These are phyloP conservation scores for Pammene fasciana DNA, from an alignment of 2,888 invertebrate genomes.

Conservation along the genomic window DNA sequence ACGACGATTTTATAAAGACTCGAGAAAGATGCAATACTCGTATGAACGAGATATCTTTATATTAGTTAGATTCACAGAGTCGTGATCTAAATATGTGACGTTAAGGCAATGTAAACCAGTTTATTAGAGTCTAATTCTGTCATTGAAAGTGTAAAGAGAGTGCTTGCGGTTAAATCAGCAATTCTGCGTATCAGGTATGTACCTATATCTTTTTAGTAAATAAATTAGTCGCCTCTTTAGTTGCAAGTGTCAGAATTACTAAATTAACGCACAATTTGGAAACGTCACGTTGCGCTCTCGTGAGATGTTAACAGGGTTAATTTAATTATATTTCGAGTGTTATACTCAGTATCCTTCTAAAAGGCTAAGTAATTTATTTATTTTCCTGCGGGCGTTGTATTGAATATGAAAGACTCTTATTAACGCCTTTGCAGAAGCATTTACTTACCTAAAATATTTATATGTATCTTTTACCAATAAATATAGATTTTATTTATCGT, in stretches of 20 bases:
- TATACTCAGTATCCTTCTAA: conserved; percentile 39
- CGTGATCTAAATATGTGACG: conserved; percentile 74
- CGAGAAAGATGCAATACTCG: conserved; percentile 66
- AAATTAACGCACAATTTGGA: conserved; percentile 10
- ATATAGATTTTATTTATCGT: conserved; percentile 79
- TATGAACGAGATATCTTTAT: conserved; percentile 66
- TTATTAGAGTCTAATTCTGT: conserved; percentile 63
- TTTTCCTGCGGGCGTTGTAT: conserved; percentile 53
- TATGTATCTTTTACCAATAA: conserved; percentile 68
- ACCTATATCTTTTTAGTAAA: conserved; percentile 57
- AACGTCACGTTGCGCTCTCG: conserved; percentile 23
- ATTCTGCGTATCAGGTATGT: conserved; percentile 72
- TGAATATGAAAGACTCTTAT: conserved; percentile 49
- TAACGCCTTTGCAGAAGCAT: conserved; percentile 60
- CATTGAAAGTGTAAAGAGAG: conserved; percentile 71
- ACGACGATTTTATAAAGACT: conserved; percentile 47
- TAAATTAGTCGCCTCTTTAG: conserved; percentile 41
- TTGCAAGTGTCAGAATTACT: conserved; percentile 19
- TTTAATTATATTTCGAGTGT: conserved; percentile 50
- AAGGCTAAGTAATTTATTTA: conserved; percentile 51
- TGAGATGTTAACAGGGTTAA: conserved; percentile 71
- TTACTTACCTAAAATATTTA: conserved; percentile 67
- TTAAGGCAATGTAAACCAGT: conserved; percentile 67
- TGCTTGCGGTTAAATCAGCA: conserved; percentile 65
- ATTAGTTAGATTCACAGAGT: conserved; percentile 63